These are phyloP conservation scores for Brachypteracias leptosomus DNA, from an alignment of 2,113 vertebrate species.

Conservation along the genomic window DNA sequence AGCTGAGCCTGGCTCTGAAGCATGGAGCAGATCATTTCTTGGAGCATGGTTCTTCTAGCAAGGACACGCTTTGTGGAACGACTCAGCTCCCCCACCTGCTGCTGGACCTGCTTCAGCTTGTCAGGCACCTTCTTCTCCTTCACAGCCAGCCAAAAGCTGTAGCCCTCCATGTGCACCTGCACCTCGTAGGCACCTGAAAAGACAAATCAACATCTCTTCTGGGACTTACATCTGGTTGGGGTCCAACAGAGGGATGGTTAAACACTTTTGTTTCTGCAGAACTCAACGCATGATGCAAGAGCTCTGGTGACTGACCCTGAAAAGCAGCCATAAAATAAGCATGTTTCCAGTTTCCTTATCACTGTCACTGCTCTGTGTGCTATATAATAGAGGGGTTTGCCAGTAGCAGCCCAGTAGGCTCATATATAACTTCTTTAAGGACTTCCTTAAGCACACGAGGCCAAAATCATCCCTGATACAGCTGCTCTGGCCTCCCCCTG, in stretches of 20 bases:
- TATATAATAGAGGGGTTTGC: neutral
- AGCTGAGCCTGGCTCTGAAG: constrained; percentile 60
- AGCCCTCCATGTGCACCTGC: constrained; percentile 70
- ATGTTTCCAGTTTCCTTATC: constrained; percentile 42
- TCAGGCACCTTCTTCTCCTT: constrained; percentile 43
- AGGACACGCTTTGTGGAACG: constrained; percentile 53
- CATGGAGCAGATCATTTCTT: constrained; percentile 61
- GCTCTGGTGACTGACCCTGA: neutral
- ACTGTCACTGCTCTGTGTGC: neutral
- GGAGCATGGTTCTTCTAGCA: constrained; percentile 34
- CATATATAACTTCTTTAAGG: neutral
- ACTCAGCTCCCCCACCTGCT: constrained; percentile 61
- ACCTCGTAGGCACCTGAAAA: constrained; percentile 48
- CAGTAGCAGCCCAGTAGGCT: neutral
- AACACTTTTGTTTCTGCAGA: constrained; percentile 32
- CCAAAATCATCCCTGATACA: neutral
- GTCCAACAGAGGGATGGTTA: neutral
- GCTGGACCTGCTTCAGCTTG: constrained; percentile 53
- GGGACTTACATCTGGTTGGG: neutral
- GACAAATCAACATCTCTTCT: neutral
- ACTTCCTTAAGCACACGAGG: neutral
- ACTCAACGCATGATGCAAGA: neutral
- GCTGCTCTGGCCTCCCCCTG: neutral
- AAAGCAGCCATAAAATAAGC: constrained; percentile 2
- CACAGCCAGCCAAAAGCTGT: constrained; percentile 70